Evolutionary conservation across 1,140 invertebrate species (phyloP).

Genomic region (Lineus longissimus): DNA sequence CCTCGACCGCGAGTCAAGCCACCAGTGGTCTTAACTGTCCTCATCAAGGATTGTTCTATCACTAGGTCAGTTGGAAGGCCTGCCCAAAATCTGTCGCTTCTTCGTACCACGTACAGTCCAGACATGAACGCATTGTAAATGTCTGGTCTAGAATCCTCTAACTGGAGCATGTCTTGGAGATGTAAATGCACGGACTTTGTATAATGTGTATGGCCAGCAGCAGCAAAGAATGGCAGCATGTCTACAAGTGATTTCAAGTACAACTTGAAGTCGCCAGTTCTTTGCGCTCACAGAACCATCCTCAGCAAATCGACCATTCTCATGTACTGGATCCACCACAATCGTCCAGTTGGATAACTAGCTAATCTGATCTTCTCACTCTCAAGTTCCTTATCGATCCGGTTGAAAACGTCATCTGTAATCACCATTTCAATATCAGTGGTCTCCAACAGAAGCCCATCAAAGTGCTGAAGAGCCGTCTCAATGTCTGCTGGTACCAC

Average conservation of each 20-base stretch:
- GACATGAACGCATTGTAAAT: too few relatives aligned
- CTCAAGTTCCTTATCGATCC: neutral
- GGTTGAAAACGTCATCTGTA: neutral
- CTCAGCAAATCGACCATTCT: constrained; percentile 44
- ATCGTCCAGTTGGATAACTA: constrained; percentile 25
- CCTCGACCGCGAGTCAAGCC: too few relatives aligned
- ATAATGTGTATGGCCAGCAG: constrained; percentile 6
- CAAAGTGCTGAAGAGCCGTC: neutral
- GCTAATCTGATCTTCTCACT: neutral
- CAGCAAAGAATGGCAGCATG: constrained; percentile 11
- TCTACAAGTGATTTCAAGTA: constrained; percentile 19
- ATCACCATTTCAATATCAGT: neutral
- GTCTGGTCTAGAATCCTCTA: too few relatives aligned
- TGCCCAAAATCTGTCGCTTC: neutral
- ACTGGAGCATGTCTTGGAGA: too few relatives aligned
- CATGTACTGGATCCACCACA: constrained; percentile 55
- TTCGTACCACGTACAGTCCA: constrained; percentile 4
- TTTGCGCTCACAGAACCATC: constrained; percentile 50
- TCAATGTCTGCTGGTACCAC: neutral
- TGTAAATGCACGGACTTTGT: constrained; percentile 8
- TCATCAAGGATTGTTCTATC: neutral
- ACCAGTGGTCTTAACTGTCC: neutral
- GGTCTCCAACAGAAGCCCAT: neutral
- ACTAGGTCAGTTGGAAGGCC: neutral
- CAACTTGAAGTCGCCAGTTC: constrained; percentile 40